Evolutionary conservation across 2,113 vertebrate genomes (phyloP).

Genomic region (Scortum barcoo): DNA sequence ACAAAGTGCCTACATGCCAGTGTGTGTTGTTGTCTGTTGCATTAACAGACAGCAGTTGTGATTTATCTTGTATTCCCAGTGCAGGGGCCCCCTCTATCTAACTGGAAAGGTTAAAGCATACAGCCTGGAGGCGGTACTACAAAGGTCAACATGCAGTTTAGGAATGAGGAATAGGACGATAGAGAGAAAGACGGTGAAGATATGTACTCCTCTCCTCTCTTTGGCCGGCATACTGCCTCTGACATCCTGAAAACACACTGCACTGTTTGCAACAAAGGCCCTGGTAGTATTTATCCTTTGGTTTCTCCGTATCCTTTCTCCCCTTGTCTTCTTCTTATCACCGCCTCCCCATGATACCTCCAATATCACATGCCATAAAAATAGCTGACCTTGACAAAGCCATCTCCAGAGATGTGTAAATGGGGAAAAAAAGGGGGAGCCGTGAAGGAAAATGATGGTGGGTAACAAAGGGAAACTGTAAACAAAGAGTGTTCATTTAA

Average conservation of each 20-base stretch:
- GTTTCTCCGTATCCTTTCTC: slow-evolving; percentile 39
- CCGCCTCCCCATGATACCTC: slow-evolving; percentile 40
- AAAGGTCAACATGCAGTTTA: slow-evolving; percentile 82
- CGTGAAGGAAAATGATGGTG: slow-evolving; percentile 47
- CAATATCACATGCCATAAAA: slow-evolving; percentile 58
- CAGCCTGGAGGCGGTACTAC: slow-evolving; percentile 76
- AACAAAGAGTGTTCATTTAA: slow-evolving; percentile 68
- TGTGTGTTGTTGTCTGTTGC: slow-evolving; percentile 61
- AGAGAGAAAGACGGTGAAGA: slow-evolving; percentile 41
- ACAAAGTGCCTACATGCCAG: slow-evolving; percentile 43
- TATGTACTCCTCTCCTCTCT: slow-evolving; percentile 24
- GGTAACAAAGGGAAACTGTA: slow-evolving; percentile 69
- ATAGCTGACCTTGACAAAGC: slow-evolving; percentile 73
- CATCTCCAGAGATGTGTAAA: slow-evolving; percentile 59
- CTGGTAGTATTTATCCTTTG: slow-evolving; percentile 38
- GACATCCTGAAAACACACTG: slow-evolving; percentile 36
- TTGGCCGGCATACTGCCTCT: slow-evolving; percentile 9
- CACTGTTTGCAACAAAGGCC: slow-evolving; percentile 29
- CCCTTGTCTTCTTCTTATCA: slow-evolving; percentile 36
- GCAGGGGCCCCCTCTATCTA: slow-evolving; percentile 66
- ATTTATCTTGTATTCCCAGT: slow-evolving; percentile 80
- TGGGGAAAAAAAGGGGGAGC: slow-evolving; percentile 17
- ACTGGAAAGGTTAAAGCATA: slow-evolving; percentile 82
- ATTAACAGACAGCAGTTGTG: slow-evolving; percentile 66
- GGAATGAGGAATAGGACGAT: slow-evolving; percentile 69